A percentile compares a stretch with the other conserved stretches of the same genome.
phyloP scores from a whole-genome alignment of 2,797 vertebrate genomes.

The Semaprochilodus insignis region DNA sequence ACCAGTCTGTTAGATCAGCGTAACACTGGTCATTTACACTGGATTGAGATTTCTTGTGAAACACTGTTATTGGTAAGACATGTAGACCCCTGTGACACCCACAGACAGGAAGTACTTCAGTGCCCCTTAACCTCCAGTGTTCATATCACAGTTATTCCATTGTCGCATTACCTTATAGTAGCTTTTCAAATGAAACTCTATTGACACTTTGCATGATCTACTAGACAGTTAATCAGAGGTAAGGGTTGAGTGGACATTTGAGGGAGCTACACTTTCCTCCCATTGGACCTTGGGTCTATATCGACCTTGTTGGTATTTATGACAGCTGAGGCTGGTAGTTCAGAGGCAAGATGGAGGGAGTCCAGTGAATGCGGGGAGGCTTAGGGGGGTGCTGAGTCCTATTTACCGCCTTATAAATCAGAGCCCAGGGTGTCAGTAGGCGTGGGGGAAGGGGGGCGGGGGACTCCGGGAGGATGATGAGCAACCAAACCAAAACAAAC shows the following conservation, averaged over 20 bases:
- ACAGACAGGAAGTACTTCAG: neutral
- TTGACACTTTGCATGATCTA: neutral
- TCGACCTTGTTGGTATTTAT: constrained; percentile 48
- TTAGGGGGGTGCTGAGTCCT: neutral
- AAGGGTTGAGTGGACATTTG: neutral
- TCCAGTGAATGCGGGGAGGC: constrained; percentile 27
- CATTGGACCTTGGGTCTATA: constrained; percentile 40
- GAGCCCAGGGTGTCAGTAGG: constrained; percentile 20
- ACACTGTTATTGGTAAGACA: too few species aligned
- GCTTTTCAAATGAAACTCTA: neutral
- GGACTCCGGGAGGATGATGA: constrained; percentile 13
- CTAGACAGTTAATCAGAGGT: neutral
- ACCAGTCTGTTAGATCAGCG: neutral
- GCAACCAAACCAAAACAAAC: constrained; percentile 33
- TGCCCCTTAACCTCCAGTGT: neutral
- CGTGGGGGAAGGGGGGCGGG: neutral
- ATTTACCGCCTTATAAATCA: constrained; percentile 50
- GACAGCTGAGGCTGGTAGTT: constrained; percentile 42
- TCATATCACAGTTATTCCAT: neutral
- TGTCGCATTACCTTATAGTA: neutral
- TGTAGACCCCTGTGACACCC: too few species aligned
- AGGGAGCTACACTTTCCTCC: neutral
- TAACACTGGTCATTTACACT: neutral
- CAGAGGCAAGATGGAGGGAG: constrained; percentile 23
- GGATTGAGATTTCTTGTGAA: neutral